These are phyloP conservation scores for Choristoneura rosaceana DNA, from an alignment of 2,888 invertebrate genomes.

Conservation along the genomic window DNA sequence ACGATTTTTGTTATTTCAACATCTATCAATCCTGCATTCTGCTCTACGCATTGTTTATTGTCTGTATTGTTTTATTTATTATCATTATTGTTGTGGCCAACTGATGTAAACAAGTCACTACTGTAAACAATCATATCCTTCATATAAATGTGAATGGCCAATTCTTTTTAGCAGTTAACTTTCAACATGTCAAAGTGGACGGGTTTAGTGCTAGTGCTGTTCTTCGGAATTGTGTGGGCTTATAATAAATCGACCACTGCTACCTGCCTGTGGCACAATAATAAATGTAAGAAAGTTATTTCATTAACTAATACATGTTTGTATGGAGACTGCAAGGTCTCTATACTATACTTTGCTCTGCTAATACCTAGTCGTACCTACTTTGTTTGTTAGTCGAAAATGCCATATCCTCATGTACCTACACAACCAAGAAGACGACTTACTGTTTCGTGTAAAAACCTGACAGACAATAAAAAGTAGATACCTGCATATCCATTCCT, in stretches of 20 bases:
- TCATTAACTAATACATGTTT: no score
- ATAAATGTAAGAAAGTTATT: constrained; percentile 59
- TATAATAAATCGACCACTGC: constrained; percentile 50
- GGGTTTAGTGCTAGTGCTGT: constrained; percentile 51
- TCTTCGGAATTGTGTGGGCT: constrained; percentile 49
- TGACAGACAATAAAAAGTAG: no score
- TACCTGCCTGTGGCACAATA: constrained; percentile 65
- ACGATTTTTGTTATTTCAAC: neutral
- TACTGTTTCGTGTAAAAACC: no score
- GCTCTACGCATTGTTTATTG: constrained; percentile 8
- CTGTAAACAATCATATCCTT: neutral
- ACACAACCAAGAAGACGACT: no score
- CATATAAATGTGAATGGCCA: neutral
- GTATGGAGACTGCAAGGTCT: no score
- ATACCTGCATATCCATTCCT: no score
- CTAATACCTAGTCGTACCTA: no score
- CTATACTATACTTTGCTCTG: no score
- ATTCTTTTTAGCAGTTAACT: neutral
- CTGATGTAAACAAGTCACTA: neutral
- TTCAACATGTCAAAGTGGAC: constrained; percentile 53
- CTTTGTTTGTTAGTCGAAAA: no score
- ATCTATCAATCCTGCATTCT: neutral
- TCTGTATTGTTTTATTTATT: neutral
- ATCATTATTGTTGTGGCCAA: neutral
- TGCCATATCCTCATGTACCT: no score